Evolutionary conservation across 2,797 vertebrate genomes (phyloP).

Genomic region (Enteromius argenteus): DNA sequence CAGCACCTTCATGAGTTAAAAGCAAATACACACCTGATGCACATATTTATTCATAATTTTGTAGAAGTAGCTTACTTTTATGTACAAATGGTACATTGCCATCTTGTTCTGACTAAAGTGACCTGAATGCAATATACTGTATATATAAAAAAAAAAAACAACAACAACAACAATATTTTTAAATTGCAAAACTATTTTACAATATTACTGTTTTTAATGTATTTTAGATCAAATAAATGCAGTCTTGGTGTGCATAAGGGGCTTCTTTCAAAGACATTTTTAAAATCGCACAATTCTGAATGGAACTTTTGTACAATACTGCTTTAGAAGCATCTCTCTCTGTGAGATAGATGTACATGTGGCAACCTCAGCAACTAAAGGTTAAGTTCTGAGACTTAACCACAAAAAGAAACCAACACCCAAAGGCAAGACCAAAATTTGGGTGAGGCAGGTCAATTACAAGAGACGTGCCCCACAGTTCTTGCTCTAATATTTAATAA

Average conservation of each 20-base stretch:
- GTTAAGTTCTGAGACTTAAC: background rate
- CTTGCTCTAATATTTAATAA: background rate
- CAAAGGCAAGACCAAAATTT: slow-evolving; percentile 2
- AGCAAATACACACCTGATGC: background rate
- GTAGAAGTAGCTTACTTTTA: background rate
- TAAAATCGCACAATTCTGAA: background rate
- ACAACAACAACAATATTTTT: background rate
- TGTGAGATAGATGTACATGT: background rate
- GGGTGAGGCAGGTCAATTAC: background rate
- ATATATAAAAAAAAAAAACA: too few relatives aligned
- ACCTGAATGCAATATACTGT: background rate
- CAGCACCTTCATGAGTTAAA: background rate
- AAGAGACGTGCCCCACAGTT: background rate
- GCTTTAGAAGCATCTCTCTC: background rate
- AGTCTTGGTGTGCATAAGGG: background rate
- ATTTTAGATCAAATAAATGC: background rate
- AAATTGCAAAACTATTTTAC: background rate
- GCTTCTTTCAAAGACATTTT: background rate
- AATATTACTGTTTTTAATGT: background rate
- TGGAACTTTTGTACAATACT: background rate
- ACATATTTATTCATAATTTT: background rate
- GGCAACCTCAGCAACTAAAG: background rate
- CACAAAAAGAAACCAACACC: slow-evolving; percentile 2
- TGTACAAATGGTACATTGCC: background rate
- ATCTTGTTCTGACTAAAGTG: background rate